A percentile compares a stretch with the other conserved stretches of the same genome.
phyloP scores from a whole-genome alignment of 1,140 invertebrate genomes.

The Pentalonia nigronervosa region DNA sequence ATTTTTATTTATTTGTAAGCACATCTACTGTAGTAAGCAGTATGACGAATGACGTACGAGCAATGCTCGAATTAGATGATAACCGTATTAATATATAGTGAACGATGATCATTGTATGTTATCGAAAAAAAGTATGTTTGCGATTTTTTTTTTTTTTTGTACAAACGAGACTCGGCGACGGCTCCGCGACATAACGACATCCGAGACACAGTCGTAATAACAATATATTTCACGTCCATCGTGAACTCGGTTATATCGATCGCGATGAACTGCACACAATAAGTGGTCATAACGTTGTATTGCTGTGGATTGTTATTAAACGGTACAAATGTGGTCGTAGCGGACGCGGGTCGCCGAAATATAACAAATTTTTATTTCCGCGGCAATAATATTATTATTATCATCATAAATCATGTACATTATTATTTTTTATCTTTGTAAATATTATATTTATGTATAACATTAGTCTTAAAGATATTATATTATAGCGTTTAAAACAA shows the following conservation, averaged over 20 bases:
- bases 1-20: conserved; percentile 48
- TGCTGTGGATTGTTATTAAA: too few relatives aligned
- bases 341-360: background rate
- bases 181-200: too few relatives aligned
- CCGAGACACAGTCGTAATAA: too few relatives aligned
- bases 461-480: conserved; percentile 32
- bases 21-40: conserved; percentile 57
- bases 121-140: too few relatives aligned
- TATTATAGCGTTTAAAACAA: conserved; percentile 6
- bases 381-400: conserved; percentile 20
- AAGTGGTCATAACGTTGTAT: too few relatives aligned
- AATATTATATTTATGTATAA: conserved; percentile 55
- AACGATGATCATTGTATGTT: too few relatives aligned
- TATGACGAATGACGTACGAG: conserved; percentile 56
- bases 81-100: conserved; percentile 12
- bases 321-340: background rate
- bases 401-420: conserved; percentile 16
- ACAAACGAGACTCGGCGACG: too few relatives aligned
- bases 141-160: too few relatives aligned
- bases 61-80: conserved; percentile 54
- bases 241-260: too few relatives aligned
- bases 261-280: too few relatives aligned
- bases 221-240: too few relatives aligned
- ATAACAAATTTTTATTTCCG: background rate
- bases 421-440: conserved; percentile 45